These are phyloP conservation scores for Nannobrachium achirus DNA, from an alignment of 2,113 vertebrate genomes.

Conservation along the genomic window DNA sequence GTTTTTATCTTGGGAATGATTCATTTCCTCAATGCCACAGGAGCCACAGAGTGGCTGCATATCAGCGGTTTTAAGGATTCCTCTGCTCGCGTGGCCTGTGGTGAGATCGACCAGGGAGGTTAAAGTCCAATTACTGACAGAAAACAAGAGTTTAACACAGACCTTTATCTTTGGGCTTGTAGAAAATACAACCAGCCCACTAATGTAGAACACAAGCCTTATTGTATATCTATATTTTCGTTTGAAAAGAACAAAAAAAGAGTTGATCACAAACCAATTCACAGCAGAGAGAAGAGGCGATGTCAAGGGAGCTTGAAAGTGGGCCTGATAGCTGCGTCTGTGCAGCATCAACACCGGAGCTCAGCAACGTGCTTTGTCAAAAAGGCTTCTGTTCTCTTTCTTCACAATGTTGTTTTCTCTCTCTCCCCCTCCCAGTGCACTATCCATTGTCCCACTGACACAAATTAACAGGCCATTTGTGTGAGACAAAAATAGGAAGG, in stretches of 20 bases:
- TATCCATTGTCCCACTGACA: too few species aligned
- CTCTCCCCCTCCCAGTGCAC: not conserved
- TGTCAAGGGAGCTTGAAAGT: conserved; percentile 19
- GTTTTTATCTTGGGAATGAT: conserved; percentile 47
- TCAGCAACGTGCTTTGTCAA: conserved; percentile 16
- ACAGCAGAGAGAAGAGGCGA: not conserved
- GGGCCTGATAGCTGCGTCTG: conserved; percentile 39
- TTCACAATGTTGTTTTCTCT: not conserved
- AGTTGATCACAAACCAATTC: conserved; percentile 7
- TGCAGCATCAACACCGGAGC: conserved; percentile 17
- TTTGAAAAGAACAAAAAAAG: conserved; percentile 6
- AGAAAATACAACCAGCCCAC: not conserved
- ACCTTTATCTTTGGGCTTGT: conserved; percentile 14
- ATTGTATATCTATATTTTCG: not conserved
- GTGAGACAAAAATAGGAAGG: not conserved
- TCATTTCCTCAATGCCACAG: conserved; percentile 44
- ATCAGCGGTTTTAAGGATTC: conserved; percentile 29
- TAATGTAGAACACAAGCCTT: not conserved
- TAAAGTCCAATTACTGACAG: conserved; percentile 22
- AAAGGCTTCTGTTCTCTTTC: conserved; percentile 26
- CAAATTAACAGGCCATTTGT: conserved; percentile 35
- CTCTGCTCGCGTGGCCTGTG: not conserved
- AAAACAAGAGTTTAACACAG: conserved; percentile 18
- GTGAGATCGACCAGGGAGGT: conserved; percentile 39
- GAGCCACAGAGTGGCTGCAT: conserved; percentile 2